phyloP scores from a whole-genome alignment of 1,140 invertebrate genomes.

The Cheumatopsyche charites region DNA sequence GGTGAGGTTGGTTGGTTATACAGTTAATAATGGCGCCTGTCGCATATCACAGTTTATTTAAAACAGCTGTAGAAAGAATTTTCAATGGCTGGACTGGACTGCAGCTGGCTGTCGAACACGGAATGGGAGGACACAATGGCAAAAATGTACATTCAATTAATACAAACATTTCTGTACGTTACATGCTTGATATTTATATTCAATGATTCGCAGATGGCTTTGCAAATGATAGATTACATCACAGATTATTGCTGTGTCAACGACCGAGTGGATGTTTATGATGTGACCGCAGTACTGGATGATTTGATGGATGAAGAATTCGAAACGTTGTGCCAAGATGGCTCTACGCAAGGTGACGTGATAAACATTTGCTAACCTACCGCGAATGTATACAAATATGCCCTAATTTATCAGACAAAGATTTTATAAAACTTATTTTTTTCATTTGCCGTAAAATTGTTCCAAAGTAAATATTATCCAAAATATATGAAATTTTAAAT shows the following conservation, averaged over 20 bases:
- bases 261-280: slow-evolving; percentile 56
- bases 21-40: slow-evolving; percentile 4
- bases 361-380: slow-evolving; percentile 14
- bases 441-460: too few relatives aligned
- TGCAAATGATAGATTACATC: slow-evolving; percentile 60
- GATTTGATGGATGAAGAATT: slow-evolving; percentile 66
- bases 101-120: slow-evolving; percentile 64
- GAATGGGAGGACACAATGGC: slow-evolving; percentile 62
- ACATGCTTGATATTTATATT: neutral
- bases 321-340: slow-evolving; percentile 63
- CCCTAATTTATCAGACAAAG: too few relatives aligned
- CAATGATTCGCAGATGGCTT: slow-evolving; percentile 53
- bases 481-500: too few relatives aligned
- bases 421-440: too few relatives aligned
- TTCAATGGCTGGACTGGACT: slow-evolving; percentile 65
- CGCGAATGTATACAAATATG: neutral
- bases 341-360: slow-evolving; percentile 56
- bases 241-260: slow-evolving; percentile 59
- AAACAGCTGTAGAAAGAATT: slow-evolving; percentile 59
- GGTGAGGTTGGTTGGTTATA: too few relatives aligned
- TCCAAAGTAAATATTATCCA: too few relatives aligned
- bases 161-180: neutral
- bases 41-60: slow-evolving; percentile 49
- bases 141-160: slow-evolving; percentile 55
- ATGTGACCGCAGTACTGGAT: slow-evolving; percentile 60